Base-by-base conservation (phyloP, 2,888 invertebrate genomes). In the Eilema sororculum region DNA sequence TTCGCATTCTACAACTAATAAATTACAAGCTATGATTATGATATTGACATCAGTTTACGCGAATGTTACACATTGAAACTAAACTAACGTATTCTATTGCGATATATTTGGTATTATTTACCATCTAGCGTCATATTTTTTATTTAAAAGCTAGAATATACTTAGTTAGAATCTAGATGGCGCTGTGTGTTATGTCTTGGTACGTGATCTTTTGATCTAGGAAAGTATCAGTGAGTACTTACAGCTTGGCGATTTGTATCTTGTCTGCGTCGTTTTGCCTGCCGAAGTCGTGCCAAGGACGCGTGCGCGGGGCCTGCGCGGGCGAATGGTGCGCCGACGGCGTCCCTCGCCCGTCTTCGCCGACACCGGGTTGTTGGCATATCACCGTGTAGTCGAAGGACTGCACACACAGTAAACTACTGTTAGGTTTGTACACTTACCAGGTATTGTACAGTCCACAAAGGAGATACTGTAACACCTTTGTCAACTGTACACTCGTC, bases 171-270 rank as follows among this genome's bases (percentile, higher is more conserved):
- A 52, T 52, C 52, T 52, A 52, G n/a, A 52, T 52, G n/a, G n/a
- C 8, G n/a, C n/a, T 52, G 52, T 52, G 20, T n/a, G n/a, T 20
- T 52, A 52, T 46, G 46, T 52, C n/a, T 20, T n/a, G 20, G 52
- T n/a, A n/a, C n/a, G 9, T 52, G 52, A 52, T 52, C 52, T 52
- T n/a, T 52, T 20, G 52, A 52, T 60, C 9, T 28, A 60, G 2
- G 30, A 3, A 37, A 57, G 13, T 46, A 62, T 68, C 58, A 56
- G 56, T 63, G 30, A 69, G 73, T 82, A 98, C 98, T 98, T 96
- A 99, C 99, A 99, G 96, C 97, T 99, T 99, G 92, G 99, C 98
- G 96, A 99, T 99, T 96, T 99, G 98, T 90, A 99, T 98, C 96
- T 99, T 99, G 93, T 99, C 99, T 71, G 98, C 98, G 92, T 99